These are phyloP conservation scores for Melipona quadrifasciata DNA, from an alignment of 1,140 invertebrate species.

Conservation along the genomic window DNA sequence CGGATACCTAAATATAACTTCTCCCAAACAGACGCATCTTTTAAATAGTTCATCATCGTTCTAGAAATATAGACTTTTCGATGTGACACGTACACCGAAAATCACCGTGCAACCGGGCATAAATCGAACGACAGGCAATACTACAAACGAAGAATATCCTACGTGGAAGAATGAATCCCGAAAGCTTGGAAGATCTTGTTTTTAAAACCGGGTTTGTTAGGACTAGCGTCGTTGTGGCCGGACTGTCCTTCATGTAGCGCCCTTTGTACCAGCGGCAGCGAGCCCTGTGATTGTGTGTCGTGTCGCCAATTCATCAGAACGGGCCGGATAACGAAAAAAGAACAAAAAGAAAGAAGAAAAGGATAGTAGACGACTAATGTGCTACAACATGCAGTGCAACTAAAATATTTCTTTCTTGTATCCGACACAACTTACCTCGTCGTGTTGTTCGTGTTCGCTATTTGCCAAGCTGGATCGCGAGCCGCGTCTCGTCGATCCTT, in stretches of 20 bases:
- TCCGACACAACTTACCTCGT: slow-evolving; percentile 78
- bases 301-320: slow-evolving; percentile 76
- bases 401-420: slow-evolving; percentile 40
- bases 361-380: slow-evolving; percentile 81
- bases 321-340: slow-evolving; percentile 79
- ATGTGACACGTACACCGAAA: slow-evolving; percentile 11
- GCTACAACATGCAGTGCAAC: slow-evolving; percentile 79
- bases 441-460: slow-evolving; percentile 78
- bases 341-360: slow-evolving; percentile 80
- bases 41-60: slow-evolving; percentile 17
- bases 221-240: slow-evolving; percentile 77
- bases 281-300: slow-evolving; percentile 76
- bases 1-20: slow-evolving; percentile 25
- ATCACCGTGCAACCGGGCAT: slow-evolving; percentile 34
- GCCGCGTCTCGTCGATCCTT: slow-evolving; percentile 75
- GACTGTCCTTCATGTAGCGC: slow-evolving; percentile 78
- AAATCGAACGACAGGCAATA: slow-evolving; percentile 50
- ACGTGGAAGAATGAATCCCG: slow-evolving; percentile 79
- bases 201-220: slow-evolving; percentile 81
- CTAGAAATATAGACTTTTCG: slow-evolving; percentile 36
- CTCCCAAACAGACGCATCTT: slow-evolving; percentile 12
- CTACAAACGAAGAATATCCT: slow-evolving; percentile 64
- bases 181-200: slow-evolving; percentile 81
- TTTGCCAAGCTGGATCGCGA: slow-evolving; percentile 79
- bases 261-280: slow-evolving; percentile 78